phyloP scores from a whole-genome alignment of 2,888 invertebrate genomes.

The Carterocephalus palaemon region DNA sequence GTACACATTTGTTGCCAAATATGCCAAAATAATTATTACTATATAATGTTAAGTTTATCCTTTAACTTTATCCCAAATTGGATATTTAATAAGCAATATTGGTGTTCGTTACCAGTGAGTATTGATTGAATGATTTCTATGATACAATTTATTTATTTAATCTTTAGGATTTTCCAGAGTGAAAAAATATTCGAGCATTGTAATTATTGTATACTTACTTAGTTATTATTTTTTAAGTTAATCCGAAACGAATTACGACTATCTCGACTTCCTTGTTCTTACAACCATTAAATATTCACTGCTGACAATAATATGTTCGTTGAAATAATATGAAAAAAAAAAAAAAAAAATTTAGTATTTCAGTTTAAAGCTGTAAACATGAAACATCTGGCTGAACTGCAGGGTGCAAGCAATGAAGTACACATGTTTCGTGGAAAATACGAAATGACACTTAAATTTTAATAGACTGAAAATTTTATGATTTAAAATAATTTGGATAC shows the following conservation, averaged over 20 bases:
- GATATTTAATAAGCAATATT: not conserved
- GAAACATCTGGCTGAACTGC: constrained; percentile 58
- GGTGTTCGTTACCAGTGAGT: constrained; percentile 5
- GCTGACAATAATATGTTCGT: constrained; percentile 23
- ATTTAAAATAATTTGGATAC: constrained; percentile 29
- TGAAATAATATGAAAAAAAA: not conserved
- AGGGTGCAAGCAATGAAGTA: constrained; percentile 59
- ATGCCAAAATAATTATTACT: constrained; percentile 14
- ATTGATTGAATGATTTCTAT: constrained; percentile 5
- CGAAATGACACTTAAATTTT: constrained; percentile 13
- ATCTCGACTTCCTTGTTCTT: constrained; percentile 60
- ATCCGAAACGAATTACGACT: constrained; percentile 68
- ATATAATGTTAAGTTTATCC: constrained; percentile 6
- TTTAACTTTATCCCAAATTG: constrained; percentile 10
- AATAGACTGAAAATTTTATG: constrained; percentile 28
- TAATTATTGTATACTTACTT: constrained; percentile 47
- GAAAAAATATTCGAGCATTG: constrained; percentile 61
- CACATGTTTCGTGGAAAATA: constrained; percentile 47
- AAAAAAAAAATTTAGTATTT: constrained; percentile 5
- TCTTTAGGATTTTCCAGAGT: constrained; percentile 15
- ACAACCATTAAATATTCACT: constrained; percentile 34
- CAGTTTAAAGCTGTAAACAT: constrained; percentile 28
- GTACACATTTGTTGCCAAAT: constrained; percentile 19
- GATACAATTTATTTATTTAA: constrained; percentile 11
- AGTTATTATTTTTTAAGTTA: constrained; percentile 32